Evolutionary conservation across 2,888 invertebrate species (phyloP).

Genomic region (Syrista parreyssii): DNA sequence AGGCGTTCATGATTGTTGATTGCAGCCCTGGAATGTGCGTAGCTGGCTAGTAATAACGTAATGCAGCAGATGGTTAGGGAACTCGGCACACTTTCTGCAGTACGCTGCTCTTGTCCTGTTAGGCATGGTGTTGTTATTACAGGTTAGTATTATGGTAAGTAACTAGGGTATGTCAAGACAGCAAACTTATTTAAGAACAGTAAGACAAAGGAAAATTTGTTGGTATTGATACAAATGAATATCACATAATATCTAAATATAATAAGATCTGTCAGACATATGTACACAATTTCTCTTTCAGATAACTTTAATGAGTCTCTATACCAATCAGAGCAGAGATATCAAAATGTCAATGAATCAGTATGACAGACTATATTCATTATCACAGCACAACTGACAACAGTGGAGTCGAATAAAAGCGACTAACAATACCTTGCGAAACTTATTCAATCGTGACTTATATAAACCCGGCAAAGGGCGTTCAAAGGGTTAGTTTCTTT

Average conservation of each 20-base stretch:
- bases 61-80: slow-evolving; percentile 31
- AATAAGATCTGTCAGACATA: not conserved
- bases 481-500: not conserved
- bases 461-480: not conserved
- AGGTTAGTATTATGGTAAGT: not conserved
- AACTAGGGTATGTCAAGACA: slow-evolving; percentile 1
- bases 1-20: slow-evolving; percentile 75
- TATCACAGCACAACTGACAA: not conserved
- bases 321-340: not conserved
- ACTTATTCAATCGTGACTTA: not conserved
- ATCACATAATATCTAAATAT: not conserved
- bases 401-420: not conserved
- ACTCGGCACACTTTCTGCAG: slow-evolving; percentile 37
- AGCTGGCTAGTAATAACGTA: slow-evolving; percentile 39
- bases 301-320: not conserved
- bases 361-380: not conserved
- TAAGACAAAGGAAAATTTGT: not conserved
- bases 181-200: not conserved
- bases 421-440: not conserved
- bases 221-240: not conserved
- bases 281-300: not conserved
- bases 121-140: slow-evolving; percentile 30
- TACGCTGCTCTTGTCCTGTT: slow-evolving; percentile 42
- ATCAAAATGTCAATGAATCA: not conserved
- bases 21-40: slow-evolving; percentile 42